These are phyloP conservation scores for Caenorhabditis latens DNA, from an alignment of 1,140 invertebrate species.

Conservation along the genomic window DNA sequence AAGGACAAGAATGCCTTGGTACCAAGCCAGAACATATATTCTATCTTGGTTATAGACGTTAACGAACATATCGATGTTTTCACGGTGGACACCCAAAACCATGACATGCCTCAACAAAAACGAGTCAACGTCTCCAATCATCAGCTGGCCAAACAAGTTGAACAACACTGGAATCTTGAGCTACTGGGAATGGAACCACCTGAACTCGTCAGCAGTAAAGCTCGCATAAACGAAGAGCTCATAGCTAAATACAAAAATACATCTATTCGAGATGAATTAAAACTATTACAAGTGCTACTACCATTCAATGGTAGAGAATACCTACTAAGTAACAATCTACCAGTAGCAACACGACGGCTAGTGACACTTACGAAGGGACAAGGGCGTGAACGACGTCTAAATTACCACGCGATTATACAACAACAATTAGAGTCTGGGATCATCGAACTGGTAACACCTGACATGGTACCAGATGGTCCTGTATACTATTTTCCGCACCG, in stretches of 20 bases:
- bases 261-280: too few species aligned
- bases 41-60: neutral
- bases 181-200: neutral
- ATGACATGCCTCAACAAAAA: neutral
- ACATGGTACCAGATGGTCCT: neutral
- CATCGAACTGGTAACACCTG: neutral
- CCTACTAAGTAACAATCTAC: neutral
- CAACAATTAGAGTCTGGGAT: neutral
- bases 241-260: neutral
- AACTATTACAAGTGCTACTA: too few species aligned
- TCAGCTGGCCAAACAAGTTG: neutral
- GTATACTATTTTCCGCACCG: neutral
- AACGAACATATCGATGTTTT: neutral
- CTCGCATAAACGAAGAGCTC: neutral
- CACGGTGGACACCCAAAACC: neutral
- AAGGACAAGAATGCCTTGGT: neutral
- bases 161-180: neutral
- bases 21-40: neutral
- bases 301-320: too few species aligned
- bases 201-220: neutral
- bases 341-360: neutral
- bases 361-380: neutral
- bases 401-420: neutral
- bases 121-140: neutral
- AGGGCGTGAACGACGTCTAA: neutral